Conservation (phyloP, 2,888 invertebrate species). For the Eumacrocentrus americanus region DNA sequence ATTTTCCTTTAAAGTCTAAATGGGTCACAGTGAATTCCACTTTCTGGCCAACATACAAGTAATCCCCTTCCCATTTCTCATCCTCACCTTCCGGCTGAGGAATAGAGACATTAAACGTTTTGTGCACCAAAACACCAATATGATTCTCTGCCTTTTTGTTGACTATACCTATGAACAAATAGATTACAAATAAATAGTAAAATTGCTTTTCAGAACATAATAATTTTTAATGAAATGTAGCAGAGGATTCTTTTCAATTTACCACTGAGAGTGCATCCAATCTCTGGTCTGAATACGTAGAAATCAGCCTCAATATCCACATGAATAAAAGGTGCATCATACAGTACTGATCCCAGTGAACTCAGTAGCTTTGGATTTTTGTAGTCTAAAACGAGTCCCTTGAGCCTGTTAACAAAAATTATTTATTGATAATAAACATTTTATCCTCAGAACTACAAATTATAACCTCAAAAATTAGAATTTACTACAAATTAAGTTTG, state of each 20-base stretch:
- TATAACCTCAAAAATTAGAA: neutral
- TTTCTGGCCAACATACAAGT: slow-evolving; percentile 67
- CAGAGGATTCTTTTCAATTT: too few species aligned
- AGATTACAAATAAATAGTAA: neutral
- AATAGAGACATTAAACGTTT: slow-evolving; percentile 74
- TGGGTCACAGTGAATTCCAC: slow-evolving; percentile 68
- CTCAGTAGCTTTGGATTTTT: slow-evolving; percentile 69
- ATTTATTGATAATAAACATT: slow-evolving; percentile 15
- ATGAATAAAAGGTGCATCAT: slow-evolving; percentile 70
- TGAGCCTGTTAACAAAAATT: slow-evolving; percentile 64
- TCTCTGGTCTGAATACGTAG: slow-evolving; percentile 70
- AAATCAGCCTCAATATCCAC: slow-evolving; percentile 74
- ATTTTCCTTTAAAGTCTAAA: slow-evolving; percentile 66
- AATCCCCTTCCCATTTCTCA: slow-evolving; percentile 68
- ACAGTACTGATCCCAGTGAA: slow-evolving; percentile 66
- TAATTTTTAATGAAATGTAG: too few species aligned
- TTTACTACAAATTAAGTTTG: neutral
- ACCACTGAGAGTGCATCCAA: slow-evolving; percentile 68
- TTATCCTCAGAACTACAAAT: neutral
- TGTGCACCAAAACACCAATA: slow-evolving; percentile 73
- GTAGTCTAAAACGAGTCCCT: slow-evolving; percentile 73
- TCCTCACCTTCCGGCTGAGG: slow-evolving; percentile 64
- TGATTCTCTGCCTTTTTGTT: slow-evolving; percentile 73
- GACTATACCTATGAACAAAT: slow-evolving; percentile 63
- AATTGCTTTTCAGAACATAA: neutral